phyloP scores from a whole-genome alignment of 2,113 vertebrate species.

The Podiceps cristatus region DNA sequence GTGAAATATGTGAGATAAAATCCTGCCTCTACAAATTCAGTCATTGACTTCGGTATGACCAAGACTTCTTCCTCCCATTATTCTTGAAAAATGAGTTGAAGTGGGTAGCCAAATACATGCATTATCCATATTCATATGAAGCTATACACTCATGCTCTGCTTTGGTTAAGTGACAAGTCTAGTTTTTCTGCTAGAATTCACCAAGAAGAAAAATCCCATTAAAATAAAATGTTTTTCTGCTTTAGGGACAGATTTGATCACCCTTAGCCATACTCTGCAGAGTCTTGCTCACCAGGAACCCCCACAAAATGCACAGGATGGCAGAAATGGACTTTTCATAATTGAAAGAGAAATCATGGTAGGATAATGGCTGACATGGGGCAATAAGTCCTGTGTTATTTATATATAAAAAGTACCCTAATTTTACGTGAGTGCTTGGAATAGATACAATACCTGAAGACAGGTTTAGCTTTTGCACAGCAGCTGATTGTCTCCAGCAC shows the following conservation, averaged over 20 bases:
- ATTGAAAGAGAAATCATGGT: neutral
- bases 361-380: neutral
- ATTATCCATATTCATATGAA: neutral
- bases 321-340: neutral
- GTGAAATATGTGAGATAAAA: neutral
- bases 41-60: neutral
- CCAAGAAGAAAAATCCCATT: neutral
- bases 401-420: neutral
- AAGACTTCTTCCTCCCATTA: neutral
- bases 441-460: neutral
- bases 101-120: neutral
- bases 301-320: neutral
- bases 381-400: neutral
- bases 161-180: neutral
- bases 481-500: neutral
- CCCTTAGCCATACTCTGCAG: neutral
- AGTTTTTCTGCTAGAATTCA: neutral
- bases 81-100: neutral
- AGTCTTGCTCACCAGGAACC: neutral
- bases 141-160: too few species aligned
- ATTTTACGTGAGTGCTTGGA: neutral
- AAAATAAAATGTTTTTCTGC: neutral
- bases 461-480: neutral
- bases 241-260: neutral
- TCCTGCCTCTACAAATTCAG: neutral